Evolutionary conservation across 2,888 invertebrate species (phyloP), one percentile per base, ranked within the genome.

Genomic region (Synanthedon myopaeformis): DNA sequence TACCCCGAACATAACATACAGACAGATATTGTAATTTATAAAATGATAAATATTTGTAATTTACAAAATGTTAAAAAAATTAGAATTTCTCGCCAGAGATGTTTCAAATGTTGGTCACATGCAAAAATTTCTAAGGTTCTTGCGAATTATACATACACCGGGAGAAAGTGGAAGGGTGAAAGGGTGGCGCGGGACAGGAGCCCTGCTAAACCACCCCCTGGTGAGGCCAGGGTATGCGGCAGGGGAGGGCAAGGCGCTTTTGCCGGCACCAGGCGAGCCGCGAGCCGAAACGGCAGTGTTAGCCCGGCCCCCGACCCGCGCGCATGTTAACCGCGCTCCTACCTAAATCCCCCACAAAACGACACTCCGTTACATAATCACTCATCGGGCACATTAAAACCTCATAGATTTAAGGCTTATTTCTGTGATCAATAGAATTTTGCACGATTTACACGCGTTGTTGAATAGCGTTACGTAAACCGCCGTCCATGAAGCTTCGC

Each of bases 401-500:
- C 69, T 72, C 62, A 70, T 82, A 84, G 82, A 82, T 78, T 75
- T 84, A 85, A 85, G 83, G 85, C 86, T 84, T 85, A 57, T 76
- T 77, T 81, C 86, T 86, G 86, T 86, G 86, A 86, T 86, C 82
- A 55, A 82, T 79, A 77, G 58, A 74, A 77, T 83, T 82, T 84
- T 76, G 85, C 84, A 85, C 81, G 71, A 77, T 85, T 80, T 85
- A 82, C 76, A 82, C 69, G 71, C 69, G 67, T 82, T 80, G 76
- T 70, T 79, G 79, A 74, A 75, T 80, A 81, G 70, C 67, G 73
- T 85, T 86, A 86, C 84, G 79, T 86, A 86, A 85, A 82, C 74
- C 76, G 78, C 85, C 86, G 87, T 86, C 87, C 87, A 86, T 81
- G 67, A 79, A 86, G 85, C 84, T 85, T 85, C 74, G 87, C 86